These are phyloP conservation scores for Barnardius zonarius DNA, from an alignment of 2,113 vertebrate species.

Conservation along the genomic window DNA sequence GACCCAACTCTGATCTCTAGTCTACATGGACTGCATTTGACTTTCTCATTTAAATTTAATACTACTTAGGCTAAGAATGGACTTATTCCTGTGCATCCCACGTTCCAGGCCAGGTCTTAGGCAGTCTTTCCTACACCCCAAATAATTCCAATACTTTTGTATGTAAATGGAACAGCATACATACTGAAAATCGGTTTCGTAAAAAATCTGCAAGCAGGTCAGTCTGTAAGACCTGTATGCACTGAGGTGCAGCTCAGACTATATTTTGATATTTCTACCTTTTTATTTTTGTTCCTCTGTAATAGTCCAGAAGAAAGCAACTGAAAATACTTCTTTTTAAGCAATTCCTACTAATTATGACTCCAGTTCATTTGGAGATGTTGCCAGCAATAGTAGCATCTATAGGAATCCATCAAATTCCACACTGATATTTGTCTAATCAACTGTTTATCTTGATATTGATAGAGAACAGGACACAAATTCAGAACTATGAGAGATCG, in stretches of 20 bases:
- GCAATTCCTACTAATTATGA: not conserved
- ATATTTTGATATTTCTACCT: not conserved
- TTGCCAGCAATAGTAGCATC: not conserved
- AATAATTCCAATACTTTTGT: not conserved
- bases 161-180: not conserved
- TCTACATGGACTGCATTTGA: not conserved
- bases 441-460: not conserved
- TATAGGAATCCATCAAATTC: not conserved
- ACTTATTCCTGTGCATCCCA: not conserved
- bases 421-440: not conserved
- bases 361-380: not conserved
- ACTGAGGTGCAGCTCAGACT: not conserved
- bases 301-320: not conserved
- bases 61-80: not conserved
- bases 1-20: not conserved
- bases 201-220: not conserved
- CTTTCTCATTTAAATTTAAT: not conserved
- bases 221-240: not conserved
- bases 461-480: not conserved
- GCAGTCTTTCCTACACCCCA: rapidly evolving
- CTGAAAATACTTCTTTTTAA: not conserved
- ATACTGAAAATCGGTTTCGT: not conserved
- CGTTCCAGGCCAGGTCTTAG: not conserved
- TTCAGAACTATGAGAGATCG: not conserved
- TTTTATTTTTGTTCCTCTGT: not conserved